These are phyloP conservation scores for Pogona vitticeps DNA, from an alignment of 2,113 vertebrate genomes.

Conservation along the genomic window DNA sequence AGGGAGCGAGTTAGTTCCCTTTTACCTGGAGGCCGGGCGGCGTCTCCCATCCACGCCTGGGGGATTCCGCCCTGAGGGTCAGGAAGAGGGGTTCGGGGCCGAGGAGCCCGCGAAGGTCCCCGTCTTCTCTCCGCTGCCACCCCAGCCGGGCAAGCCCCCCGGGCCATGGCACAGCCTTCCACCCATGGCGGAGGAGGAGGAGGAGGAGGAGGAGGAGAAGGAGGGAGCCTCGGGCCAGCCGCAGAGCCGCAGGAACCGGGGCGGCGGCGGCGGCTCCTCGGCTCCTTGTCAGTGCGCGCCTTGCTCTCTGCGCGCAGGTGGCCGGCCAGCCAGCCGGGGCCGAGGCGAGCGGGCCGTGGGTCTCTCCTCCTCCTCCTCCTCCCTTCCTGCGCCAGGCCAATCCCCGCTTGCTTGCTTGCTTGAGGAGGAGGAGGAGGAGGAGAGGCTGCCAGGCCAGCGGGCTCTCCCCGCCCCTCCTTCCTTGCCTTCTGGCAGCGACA, in stretches of 20 bases:
- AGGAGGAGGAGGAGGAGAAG: too few species aligned
- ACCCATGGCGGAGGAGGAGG: neutral
- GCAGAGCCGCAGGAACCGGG: neutral
- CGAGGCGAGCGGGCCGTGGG: too few species aligned
- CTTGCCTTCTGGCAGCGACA: neutral
- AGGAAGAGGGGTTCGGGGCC: too few species aligned
- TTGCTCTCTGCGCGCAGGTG: neutral
- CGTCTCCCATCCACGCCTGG: too few species aligned
- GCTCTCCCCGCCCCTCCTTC: neutral
- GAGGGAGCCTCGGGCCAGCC: neutral
- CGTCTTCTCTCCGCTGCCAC: neutral
- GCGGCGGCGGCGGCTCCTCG: neutral
- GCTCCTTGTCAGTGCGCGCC: neutral
- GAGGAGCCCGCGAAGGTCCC: neutral
- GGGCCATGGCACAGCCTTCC: too few species aligned
- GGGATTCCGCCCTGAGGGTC: neutral
- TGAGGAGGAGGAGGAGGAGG: too few species aligned
- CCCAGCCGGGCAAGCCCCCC: too few species aligned
- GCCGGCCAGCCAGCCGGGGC: neutral
- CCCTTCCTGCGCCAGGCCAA: neutral
- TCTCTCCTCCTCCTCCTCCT: neutral
- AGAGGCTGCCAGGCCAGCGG: neutral
- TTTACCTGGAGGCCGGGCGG: too few species aligned
- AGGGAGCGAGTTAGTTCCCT: too few species aligned
- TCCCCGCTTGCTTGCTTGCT: too few species aligned